Base-by-base conservation (phyloP, 2,888 invertebrate species). In the Petrophora chlorosata region DNA sequence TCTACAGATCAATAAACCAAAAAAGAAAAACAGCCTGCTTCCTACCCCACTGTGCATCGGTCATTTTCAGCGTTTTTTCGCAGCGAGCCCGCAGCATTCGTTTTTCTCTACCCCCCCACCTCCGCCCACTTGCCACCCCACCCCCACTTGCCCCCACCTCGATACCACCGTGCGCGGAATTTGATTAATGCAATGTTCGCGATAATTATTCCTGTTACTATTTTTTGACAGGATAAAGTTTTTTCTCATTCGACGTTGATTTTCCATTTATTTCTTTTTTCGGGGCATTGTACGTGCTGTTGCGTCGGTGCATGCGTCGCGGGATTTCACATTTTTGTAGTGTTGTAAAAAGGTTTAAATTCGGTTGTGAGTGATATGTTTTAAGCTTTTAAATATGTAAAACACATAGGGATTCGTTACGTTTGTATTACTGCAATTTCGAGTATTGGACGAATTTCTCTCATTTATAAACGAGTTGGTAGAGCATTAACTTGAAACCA, bases 121-220 rank as follows among this genome's bases (percentile, higher is more conserved):
- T 68, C 60, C 59, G 55, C 47, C 54, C 38, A 53, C 56, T n/a
- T n/a, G 59, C 44, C 47, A 38, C 44, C 34, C 34, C 12, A 12
- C n/a, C 3, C 48, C 49, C 55, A 53, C 61, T n/a, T 9, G 76
- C 76, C 79, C 78, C 10, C 10, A 3, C 25, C 25, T 25, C 25
- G 83, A 89, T 89, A 87, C 84, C 79, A 60, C 84, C 82, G 83
- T 84, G 87, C 85, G 79, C 85, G 82, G 89, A 88, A 90, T 90
- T 88, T 90, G 89, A 90, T 90, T 90, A 90, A 90, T 90, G 89
- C 89, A 88, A 89, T 90, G 89, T 85, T 84, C 87, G 76, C 84
- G 81, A 89, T 90, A 88, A 90, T 89, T 89, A 90, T 88, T 89
- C 88, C 79, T 81, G 87, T 85, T 84, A 86, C 87, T 85, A 86